Conservation (phyloP, 2,888 invertebrate species). For the Thysanoteuthis rhombus region DNA sequence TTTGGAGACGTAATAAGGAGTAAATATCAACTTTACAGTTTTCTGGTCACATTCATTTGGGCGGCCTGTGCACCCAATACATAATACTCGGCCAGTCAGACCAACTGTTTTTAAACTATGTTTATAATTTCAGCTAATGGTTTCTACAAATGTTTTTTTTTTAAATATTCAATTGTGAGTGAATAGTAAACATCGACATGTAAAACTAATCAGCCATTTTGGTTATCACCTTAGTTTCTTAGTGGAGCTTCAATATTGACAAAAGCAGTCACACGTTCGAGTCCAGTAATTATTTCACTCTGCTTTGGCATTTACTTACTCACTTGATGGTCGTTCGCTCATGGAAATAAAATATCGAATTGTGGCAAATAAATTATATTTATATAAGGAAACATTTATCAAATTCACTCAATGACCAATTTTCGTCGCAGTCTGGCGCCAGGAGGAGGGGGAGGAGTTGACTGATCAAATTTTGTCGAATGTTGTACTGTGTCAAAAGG, state of each 20-base stretch:
- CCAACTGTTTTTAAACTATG: no score
- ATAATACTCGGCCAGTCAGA: no score
- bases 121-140: no score
- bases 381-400: constrained; percentile 12
- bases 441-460: neutral
- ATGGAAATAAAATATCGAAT: neutral
- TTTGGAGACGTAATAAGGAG: no score
- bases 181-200: no score
- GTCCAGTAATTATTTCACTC: neutral
- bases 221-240: no score
- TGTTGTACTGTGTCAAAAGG: neutral
- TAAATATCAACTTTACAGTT: no score
- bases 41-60: no score
- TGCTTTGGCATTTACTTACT: neutral
- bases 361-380: constrained; percentile 12
- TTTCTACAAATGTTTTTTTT: no score
- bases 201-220: no score
- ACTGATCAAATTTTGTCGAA: neutral
- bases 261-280: neutral
- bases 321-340: neutral
- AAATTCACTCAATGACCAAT: neutral
- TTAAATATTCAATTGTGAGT: no score
- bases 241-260: neutral
- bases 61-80: no score
- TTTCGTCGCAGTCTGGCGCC: neutral